A percentile compares a stretch with the other conserved stretches of the same genome.
These are phyloP conservation scores for Myotis planiceps DNA, from an alignment of 2,797 vertebrate genomes.

Conservation along the genomic window DNA sequence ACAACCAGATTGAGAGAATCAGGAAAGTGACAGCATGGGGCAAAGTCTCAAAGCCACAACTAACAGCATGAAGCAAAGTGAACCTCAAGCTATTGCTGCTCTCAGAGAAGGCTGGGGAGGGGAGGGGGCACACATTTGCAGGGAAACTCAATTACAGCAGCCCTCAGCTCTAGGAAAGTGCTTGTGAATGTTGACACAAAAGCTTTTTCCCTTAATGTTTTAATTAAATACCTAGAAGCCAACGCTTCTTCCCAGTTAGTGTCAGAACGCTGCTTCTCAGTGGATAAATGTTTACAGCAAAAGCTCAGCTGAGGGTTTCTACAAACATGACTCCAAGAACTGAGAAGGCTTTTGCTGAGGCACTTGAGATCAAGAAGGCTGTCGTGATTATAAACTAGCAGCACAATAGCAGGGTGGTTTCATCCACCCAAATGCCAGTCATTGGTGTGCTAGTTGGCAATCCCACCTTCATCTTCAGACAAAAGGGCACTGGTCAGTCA, in stretches of 20 bases:
- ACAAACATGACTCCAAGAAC: slow-evolving; percentile 86
- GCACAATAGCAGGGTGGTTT: slow-evolving; percentile 85
- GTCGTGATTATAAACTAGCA: slow-evolving; percentile 86
- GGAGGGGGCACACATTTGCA: slow-evolving; percentile 68
- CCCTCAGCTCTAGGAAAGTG: slow-evolving; percentile 81
- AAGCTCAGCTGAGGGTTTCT: slow-evolving; percentile 86
- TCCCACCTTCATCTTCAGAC: slow-evolving; percentile 87
- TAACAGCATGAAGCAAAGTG: slow-evolving; percentile 87
- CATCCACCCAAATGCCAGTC: slow-evolving; percentile 90
- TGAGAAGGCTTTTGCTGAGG: slow-evolving; percentile 81
- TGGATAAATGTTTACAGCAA: slow-evolving; percentile 89
- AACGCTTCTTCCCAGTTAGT: slow-evolving; percentile 85
- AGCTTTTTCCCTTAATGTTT: slow-evolving; percentile 88
- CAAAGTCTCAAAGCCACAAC: slow-evolving; percentile 87
- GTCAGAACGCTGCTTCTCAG: slow-evolving; percentile 85
- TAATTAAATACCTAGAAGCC: slow-evolving; percentile 91
- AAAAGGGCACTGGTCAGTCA: slow-evolving; percentile 91
- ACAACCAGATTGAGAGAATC: slow-evolving; percentile 87
- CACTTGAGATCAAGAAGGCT: slow-evolving; percentile 87
- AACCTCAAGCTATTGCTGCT: slow-evolving; percentile 86
- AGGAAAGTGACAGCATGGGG: slow-evolving; percentile 87
- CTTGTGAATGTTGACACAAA: slow-evolving; percentile 88
- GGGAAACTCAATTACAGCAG: slow-evolving; percentile 87
- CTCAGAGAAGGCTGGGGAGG: slow-evolving; percentile 74
- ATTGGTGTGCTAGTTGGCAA: slow-evolving; percentile 88